Base-by-base conservation (phyloP, 2,797 vertebrate species). In the Podarcis lilfordi region DNA sequence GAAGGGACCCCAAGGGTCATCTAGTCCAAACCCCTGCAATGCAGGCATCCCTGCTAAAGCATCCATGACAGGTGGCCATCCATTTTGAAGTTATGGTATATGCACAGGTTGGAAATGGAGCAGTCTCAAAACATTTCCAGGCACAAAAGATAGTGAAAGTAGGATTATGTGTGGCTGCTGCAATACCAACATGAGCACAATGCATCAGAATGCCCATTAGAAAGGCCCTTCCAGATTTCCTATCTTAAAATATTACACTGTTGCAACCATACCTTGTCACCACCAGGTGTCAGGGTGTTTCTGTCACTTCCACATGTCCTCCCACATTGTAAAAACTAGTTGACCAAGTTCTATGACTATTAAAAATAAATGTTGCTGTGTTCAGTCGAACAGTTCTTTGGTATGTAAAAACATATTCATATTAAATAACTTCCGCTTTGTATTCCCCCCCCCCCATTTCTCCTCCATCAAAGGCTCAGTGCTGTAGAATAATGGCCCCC, bases 251-350 rank as follows among this genome's bases (percentile, higher is more conserved):
- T 27, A 69, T 9, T 9, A 43, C 74, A 45, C 7, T 80, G 27
- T 68, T 88, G 82, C 29, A 74, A 43, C 61, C 1, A 23, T 50
- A 55, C 2, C 25, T 37, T 81, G n/a, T 1, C 3, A 69, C 84
- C 88, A 69, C 84, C 69, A 86, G 84, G 61, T 59, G 84, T 77
- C 84, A 32, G 1, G n/a, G 21, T 81, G 66, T 71, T 80, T 77
- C 88, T 86, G 35, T 74, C 69, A 69, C 3, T 76, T 40, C 71
- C n/a, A 15, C 23, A 43, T 13, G 2, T 86, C 64, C 78, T 37
- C 25, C 55, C 17, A 55, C 15, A 13, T 45, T 10, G 23, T 19
- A 29, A 74, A 76, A 82, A 32, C 7, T 35, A 17, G 3, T 89
- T 23, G 61, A 64, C 7, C 55, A 50, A 50, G 23, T 55, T 82